Evolutionary conservation across 2,888 invertebrate genomes (phyloP), one percentile per base, ranked within the genome.

Genomic region (Cenopis cana): DNA sequence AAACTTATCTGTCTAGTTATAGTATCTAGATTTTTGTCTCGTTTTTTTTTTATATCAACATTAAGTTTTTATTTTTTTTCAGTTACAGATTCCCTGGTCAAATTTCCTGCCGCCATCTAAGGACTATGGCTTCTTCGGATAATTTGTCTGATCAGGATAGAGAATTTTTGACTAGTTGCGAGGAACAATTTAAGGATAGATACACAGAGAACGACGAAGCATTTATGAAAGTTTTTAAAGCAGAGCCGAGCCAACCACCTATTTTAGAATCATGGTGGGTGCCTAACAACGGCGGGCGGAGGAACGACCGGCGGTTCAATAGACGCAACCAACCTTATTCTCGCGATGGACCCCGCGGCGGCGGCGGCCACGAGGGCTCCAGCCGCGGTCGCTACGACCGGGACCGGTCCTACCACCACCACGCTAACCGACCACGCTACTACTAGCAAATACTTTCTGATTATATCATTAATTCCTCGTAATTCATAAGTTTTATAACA

Each of bases 181-280:
- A 96, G 78, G 93, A 94, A 72, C 94, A 95, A 80, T 94, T 96
- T 61, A 93, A 94, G 76, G 86, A 94, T 72, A 94, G 96, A 74
- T 95, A 90, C 77, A 95, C 96, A 49, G 94, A 94, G 41, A 91
- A 94, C 9, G 96, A 96, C 87, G 88, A 88, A 57, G 95, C 95
- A 65, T 96, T 95, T 80, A 94, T 94, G 89, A 90, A 88, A 79
- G 87, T 90, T 1, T 89, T 83, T 56, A 90, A 89, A 73, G 84
- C 88, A 14, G 86, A 89, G 18, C 80, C 84, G 1, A 89, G 91
- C 11, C 81, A 74, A 11, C 95, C 96, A 5, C 96, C 96, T 9
- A 93, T 96, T 12, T 78, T 95, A 12, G 94, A 95, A 65, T 93
- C 94, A 14, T 95, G 95, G 95, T 85, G 85, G 84, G 78, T 80